Evolutionary conservation across 2,888 invertebrate species (phyloP), one percentile per base, ranked within the genome.

Genomic region (Polymixis flavicincta): DNA sequence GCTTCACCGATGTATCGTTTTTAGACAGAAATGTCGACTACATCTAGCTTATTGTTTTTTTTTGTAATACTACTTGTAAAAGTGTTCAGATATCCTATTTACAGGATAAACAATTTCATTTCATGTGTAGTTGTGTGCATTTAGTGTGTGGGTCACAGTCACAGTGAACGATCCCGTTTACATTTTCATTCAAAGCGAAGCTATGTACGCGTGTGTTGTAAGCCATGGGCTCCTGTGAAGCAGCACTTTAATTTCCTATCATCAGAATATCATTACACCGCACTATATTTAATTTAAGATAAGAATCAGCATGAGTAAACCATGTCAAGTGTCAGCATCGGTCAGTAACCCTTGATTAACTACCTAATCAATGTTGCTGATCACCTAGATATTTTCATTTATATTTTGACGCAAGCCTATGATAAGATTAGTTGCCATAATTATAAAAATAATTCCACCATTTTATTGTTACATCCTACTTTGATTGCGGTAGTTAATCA

Each of bases 341-440:
- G 76, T 76, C 82, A 76, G 61, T n/a, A 55, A 50, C 76, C 65
- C 37, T 6, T 19, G 13, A 81, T 42, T 57, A 54, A 74, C 8
- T 22, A 45, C 22, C 3, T 32, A 80, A 80, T 80, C 55, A 76
- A 32, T 65, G 28, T 57, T 65, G 19, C 19, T 61, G 54, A 74
- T 69, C 42, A 52, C 81, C 50, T 57, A 25, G 28, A 32, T 63
- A 45, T 50, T 60, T 32, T 55, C 17, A 42, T 17, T 50, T 32
- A 55, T 37, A 45, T 48, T 76, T 63, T 54, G 0, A 55, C 54
- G 37, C 22, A 64, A 45, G 9, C 17, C 6, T 25, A 14, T 14
- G 80, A 80, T 80, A 54, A 80, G 84, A 80, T 80, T 71, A 50
- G 25, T 37, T 32, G 45, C 9, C 55, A 63, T 57, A 67, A 71